These are phyloP conservation scores for Cranoglanis bouderius DNA, from an alignment of 2,113 vertebrate genomes.

Conservation along the genomic window DNA sequence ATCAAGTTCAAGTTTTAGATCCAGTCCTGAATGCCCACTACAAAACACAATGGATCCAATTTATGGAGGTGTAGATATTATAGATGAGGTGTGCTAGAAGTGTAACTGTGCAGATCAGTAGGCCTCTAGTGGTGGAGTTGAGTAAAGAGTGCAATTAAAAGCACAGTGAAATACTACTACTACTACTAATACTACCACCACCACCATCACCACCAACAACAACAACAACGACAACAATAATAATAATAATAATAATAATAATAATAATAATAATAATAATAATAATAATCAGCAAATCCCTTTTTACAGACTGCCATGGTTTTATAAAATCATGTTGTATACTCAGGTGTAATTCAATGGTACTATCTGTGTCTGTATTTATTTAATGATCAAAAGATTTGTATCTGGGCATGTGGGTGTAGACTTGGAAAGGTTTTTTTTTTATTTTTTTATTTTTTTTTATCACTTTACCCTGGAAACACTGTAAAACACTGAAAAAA, in stretches of 20 bases:
- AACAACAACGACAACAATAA: too few relatives aligned
- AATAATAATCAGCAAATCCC: not conserved
- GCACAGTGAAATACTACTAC: not conserved
- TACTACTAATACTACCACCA: too few relatives aligned
- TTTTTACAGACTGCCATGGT: not conserved
- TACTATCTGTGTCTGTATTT: not conserved
- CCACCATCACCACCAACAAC: too few relatives aligned
- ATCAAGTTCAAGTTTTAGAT: not conserved
- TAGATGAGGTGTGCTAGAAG: not conserved
- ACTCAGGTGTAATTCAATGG: not conserved
- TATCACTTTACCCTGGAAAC: too few relatives aligned
- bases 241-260: too few relatives aligned
- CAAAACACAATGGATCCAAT: not conserved
- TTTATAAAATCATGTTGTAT: not conserved
- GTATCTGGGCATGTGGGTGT: too few relatives aligned
- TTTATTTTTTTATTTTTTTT: too few relatives aligned
- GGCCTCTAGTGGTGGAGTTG: not conserved
- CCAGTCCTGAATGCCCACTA: not conserved
- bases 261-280: too few relatives aligned
- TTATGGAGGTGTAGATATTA: not conserved
- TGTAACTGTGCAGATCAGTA: not conserved
- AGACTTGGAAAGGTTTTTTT: too few relatives aligned
- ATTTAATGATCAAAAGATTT: too few relatives aligned
- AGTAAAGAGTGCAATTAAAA: not conserved
- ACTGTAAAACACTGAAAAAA: too few relatives aligned